Conservation (phyloP, 2,113 vertebrate genomes). For the Uria lomvia region DNA sequence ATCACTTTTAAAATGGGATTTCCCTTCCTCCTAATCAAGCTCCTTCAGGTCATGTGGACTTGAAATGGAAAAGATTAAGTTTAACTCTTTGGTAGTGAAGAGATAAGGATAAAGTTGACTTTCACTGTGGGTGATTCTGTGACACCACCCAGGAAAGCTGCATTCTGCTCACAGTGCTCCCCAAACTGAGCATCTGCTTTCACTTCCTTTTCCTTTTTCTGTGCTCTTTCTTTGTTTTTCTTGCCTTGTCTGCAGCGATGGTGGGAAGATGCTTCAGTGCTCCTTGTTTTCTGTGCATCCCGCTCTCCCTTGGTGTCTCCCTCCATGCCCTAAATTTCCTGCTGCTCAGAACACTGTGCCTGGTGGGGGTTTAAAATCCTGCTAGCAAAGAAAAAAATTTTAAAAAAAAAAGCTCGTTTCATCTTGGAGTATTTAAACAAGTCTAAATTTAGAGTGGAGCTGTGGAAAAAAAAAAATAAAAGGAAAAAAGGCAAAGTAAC, state of each 20-base stretch:
- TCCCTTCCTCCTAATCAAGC: not conserved
- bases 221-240: not conserved
- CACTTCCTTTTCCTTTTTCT: not conserved
- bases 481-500: not conserved
- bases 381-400: not conserved
- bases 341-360: not conserved
- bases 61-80: not conserved
- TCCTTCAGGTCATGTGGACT: not conserved
- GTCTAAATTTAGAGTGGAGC: not conserved
- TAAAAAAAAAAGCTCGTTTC: not conserved
- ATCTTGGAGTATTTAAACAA: conserved; percentile 30
- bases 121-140: not conserved
- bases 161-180: not conserved
- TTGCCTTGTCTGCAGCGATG: not conserved
- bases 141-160: not conserved
- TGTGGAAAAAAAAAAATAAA: not conserved
- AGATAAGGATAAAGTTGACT: not conserved
- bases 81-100: not conserved
- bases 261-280: not conserved
- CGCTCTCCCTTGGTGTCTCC: not conserved
- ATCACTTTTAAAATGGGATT: conserved; percentile 12
- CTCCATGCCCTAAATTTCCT: not conserved
- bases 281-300: not conserved
- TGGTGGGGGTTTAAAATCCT: conserved; percentile 15
- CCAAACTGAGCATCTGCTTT: not conserved